Evolutionary conservation across 2,888 invertebrate species (phyloP), one percentile per base, ranked within the genome.

Genomic region (Yponomeuta evonymella): DNA sequence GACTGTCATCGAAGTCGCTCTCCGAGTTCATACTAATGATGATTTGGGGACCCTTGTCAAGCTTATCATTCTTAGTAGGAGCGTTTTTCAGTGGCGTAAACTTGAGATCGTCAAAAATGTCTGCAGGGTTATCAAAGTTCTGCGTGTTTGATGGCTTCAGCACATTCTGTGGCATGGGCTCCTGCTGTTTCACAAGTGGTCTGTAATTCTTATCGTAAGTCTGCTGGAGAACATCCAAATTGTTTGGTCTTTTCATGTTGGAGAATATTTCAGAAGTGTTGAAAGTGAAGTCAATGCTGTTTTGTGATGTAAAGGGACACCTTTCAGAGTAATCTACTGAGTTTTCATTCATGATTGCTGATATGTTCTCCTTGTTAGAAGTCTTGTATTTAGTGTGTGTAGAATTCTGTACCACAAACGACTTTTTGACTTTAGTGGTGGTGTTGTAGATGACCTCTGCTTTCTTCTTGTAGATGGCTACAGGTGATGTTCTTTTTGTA

Each of bases 251-350:
- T 74, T 82, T 82, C 76, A 85, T 79, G 70, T 85, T 88, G 4
- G 87, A 84, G 78, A 92, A 92, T 74, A 91, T 78, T 81, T 89
- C 91, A 9, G 90, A 85, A 48, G 86, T 88, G 71, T 90, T 82
- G 77, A 91, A 90, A 72, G 84, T 83, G 10, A 87, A 77, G 71
- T 89, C 85, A 70, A 80, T 67, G 71, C 82, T 86, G 64, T 79
- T 77, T 63, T 83, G 81, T 11, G 89, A 87, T 71, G 86, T 89
- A 79, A 92, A 92, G 0, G 92, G 91, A 72, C 89, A 89, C 74
- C 80, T 85, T 48, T 77, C 73, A 67, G 73, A 73, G 67, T 78
- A 77, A 33, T 82, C 79, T 23, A 79, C 74, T 1, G 82, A 81
- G 73, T 80, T 79, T 69, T 80, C 68, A 51, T 68, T 30, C 68